Base-by-base conservation (phyloP, 2,113 vertebrate species). In the Sturnus vulgaris region DNA sequence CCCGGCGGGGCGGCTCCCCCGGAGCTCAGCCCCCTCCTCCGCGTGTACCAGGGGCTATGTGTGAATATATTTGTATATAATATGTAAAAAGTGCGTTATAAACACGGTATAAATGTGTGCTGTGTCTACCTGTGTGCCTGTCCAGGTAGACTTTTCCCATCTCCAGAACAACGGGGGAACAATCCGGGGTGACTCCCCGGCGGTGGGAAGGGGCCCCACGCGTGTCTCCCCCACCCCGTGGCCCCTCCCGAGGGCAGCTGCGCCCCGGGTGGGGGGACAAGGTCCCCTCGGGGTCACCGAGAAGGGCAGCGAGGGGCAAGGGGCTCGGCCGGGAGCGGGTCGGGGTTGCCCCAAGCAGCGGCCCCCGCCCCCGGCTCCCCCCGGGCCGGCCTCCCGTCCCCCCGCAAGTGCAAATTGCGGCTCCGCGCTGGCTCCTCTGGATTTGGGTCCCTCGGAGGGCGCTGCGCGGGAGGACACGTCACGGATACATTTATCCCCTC, bases 381-480 rank as follows among this genome's bases (percentile, higher is more conserved):
- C 72, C 60, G 22, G 55, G 37, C 47, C 31, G 77, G 71, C 92
- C 84, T 75, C 80, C 69, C 10, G 44, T 70, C 52, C 91, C 87
- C 22, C 18, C 20, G 47, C 71, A 31, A 91, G 93, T 4, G 93
- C 86, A 60, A 56, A 91, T 88, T 72, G 96, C 55, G 84, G 91
- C 71, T 88, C 88, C 44, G 64, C 47, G 72, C 85, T 21, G 56
- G 42, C 76, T 82, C 59, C 49, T 19, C 80, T 81, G 76, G 28
- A 17, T 91, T 73, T 49, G 91, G 92, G 87, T 80, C 33, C 84
- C 82, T 78, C 52, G 73, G 89, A 92, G 81, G 92, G 92, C 76
- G 91, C 86, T 92, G 93, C 92, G 69, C 46, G 63, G 82, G 80
- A 80, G 90, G 94, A 95, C 89, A 92, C 94, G 97, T 97, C 97